These are phyloP conservation scores for Folsomia manolachei DNA, from an alignment of 2,888 invertebrate species.

Conservation along the genomic window DNA sequence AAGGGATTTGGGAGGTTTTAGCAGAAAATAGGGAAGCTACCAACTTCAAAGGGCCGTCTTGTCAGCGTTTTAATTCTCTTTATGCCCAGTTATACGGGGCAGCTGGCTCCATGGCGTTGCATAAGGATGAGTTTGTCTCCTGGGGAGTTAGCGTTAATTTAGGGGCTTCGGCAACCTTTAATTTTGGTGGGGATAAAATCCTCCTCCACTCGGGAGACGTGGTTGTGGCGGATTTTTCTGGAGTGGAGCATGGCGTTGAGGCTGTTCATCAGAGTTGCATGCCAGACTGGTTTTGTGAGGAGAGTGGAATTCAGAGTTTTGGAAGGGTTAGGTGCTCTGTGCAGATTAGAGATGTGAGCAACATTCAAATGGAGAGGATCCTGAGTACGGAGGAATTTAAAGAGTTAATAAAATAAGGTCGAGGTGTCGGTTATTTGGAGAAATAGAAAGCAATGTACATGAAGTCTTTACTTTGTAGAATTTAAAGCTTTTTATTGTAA, in stretches of 20 bases:
- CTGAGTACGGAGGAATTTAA: background rate
- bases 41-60: background rate
- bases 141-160: conserved; percentile 3
- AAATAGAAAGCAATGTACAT: too few species aligned
- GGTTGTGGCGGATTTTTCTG: background rate
- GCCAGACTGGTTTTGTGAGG: conserved; percentile 1
- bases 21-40: background rate
- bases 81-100: background rate
- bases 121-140: background rate
- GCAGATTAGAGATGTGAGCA: background rate
- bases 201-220: background rate
- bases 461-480: too few species aligned
- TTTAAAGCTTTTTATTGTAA: too few species aligned
- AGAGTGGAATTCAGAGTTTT: background rate
- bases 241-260: background rate
- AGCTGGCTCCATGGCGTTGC: background rate
- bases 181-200: background rate
- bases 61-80: background rate
- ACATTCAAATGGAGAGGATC: background rate
- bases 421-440: too few species aligned
- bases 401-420: too few species aligned
- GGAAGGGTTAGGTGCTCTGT: background rate
- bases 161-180: background rate
- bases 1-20: background rate
- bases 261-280: background rate